Evolutionary conservation across 2,888 invertebrate genomes (phyloP).

Genomic region (Athetis lepigone): DNA sequence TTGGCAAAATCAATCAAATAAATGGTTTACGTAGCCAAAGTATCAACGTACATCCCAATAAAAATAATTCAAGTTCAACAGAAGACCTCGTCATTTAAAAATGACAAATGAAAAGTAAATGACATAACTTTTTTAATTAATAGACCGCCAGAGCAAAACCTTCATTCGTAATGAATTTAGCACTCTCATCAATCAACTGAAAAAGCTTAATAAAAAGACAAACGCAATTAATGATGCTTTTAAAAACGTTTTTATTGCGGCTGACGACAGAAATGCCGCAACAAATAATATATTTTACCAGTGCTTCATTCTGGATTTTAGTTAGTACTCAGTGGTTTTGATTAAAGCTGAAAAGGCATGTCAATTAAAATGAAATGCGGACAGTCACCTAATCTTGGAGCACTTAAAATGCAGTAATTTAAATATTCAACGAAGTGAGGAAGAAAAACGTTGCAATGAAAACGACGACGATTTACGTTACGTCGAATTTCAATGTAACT

Average conservation of each 20-base stretch:
- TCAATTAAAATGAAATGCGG: slow-evolving; percentile 59
- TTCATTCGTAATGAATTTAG: slow-evolving; percentile 17
- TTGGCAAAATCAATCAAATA: too few species aligned
- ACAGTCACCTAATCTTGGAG: slow-evolving; percentile 36
- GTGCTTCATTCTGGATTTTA: slow-evolving; percentile 38
- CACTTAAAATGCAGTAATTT: slow-evolving; percentile 41
- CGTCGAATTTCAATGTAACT: too few species aligned
- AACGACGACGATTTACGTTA: not conserved
- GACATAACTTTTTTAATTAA: slow-evolving; percentile 15
- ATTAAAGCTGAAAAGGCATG: slow-evolving; percentile 40
- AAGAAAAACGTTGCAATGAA: slow-evolving; percentile 1
- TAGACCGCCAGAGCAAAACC: slow-evolving; percentile 12
- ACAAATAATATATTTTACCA: slow-evolving; percentile 36
- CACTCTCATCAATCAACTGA: slow-evolving; percentile 30
- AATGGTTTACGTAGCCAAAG: not conserved
- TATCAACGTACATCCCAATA: too few species aligned
- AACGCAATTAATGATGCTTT: slow-evolving; percentile 26
- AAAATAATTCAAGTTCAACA: not conserved
- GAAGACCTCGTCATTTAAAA: not conserved
- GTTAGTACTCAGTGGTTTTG: slow-evolving; percentile 45
- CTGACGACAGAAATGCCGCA: slow-evolving; percentile 11
- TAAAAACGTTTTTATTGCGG: slow-evolving; percentile 27
- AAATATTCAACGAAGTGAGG: slow-evolving; percentile 9
- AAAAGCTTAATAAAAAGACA: slow-evolving; percentile 20
- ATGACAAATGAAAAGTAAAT: slow-evolving; percentile 17